A percentile compares a stretch with the other conserved stretches of the same genome.
phyloP scores from a whole-genome alignment of 2,888 invertebrate genomes.

The Ischnura elegans region DNA sequence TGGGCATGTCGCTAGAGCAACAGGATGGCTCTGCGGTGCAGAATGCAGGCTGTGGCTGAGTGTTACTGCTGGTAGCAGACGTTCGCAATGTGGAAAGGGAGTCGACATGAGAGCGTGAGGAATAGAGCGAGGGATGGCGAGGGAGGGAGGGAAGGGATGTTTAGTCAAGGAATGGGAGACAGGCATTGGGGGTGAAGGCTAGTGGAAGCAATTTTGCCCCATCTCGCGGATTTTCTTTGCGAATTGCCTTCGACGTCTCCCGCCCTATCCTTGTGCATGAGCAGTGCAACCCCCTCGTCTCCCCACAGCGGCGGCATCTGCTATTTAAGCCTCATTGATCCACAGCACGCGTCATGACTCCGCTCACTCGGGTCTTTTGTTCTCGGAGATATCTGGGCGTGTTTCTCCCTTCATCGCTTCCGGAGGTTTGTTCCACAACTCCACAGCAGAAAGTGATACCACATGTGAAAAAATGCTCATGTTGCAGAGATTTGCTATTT shows the following conservation, averaged over 20 bases:
- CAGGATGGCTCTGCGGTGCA: conserved; percentile 52
- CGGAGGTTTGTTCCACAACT: neutral
- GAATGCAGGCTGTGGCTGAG: neutral
- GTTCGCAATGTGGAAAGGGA: neutral
- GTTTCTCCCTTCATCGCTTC: neutral
- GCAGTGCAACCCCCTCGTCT: neutral
- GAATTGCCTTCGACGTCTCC: neutral
- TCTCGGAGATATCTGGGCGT: neutral
- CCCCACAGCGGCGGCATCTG: neutral
- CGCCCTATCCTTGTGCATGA: neutral
- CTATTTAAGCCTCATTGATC: conserved; percentile 10
- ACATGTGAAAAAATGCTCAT: too few relatives aligned
- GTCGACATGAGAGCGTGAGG: neutral
- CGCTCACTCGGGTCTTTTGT: neutral
- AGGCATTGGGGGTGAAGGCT: neutral
- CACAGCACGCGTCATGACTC: neutral
- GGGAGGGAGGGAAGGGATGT: neutral
- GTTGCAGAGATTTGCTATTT: too few relatives aligned
- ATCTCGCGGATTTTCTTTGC: conserved; percentile 20
- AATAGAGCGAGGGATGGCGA: neutral
- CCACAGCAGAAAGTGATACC: too few relatives aligned
- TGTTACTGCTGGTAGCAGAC: neutral
- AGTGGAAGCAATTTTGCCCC: neutral
- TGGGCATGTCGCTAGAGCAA: conserved; percentile 50
- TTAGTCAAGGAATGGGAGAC: neutral